Evolutionary conservation across 2,113 vertebrate species (phyloP).

Genomic region (Cephalopholis sonnerati): DNA sequence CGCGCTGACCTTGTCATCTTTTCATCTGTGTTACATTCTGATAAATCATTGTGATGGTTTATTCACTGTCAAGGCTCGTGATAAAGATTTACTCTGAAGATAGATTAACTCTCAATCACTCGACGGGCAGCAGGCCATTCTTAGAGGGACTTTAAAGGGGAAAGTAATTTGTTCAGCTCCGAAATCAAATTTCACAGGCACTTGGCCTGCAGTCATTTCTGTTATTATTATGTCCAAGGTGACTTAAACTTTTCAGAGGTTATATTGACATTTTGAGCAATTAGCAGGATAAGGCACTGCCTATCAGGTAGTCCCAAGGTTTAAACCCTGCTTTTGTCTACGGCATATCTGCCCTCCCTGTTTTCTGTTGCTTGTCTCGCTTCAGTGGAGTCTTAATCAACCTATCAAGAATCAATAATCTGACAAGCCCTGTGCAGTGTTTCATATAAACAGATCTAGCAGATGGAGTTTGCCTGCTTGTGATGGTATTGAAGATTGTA

Average conservation of each 20-base stretch:
- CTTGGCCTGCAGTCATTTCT: slow-evolving; percentile 42
- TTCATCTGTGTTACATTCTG: slow-evolving; percentile 55
- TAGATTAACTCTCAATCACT: slow-evolving; percentile 58
- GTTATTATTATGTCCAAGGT: slow-evolving; percentile 41
- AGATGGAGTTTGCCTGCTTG: neutral
- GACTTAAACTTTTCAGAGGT: slow-evolving; percentile 33
- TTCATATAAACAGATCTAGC: neutral
- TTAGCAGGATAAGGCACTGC: slow-evolving; percentile 18
- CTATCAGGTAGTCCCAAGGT: neutral
- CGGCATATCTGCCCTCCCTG: neutral
- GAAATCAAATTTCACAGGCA: slow-evolving; percentile 52
- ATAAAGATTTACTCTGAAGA: slow-evolving; percentile 65
- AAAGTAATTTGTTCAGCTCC: slow-evolving; percentile 57
- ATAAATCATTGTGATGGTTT: slow-evolving; percentile 62
- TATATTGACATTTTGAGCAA: slow-evolving; percentile 35
- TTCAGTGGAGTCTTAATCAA: neutral
- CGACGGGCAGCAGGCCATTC: slow-evolving; percentile 46
- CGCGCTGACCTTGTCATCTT: slow-evolving; percentile 62
- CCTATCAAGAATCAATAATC: slow-evolving; percentile 14
- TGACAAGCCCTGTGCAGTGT: neutral
- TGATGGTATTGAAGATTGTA: neutral
- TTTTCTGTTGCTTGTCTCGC: neutral
- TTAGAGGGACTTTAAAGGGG: slow-evolving; percentile 56
- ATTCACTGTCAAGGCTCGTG: slow-evolving; percentile 52
- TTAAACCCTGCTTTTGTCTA: neutral